Percentiles rank a stretch among this genome's conserved stretches.
phyloP scores from a whole-genome alignment of 2,113 vertebrate genomes.

The Gavia stellata region DNA sequence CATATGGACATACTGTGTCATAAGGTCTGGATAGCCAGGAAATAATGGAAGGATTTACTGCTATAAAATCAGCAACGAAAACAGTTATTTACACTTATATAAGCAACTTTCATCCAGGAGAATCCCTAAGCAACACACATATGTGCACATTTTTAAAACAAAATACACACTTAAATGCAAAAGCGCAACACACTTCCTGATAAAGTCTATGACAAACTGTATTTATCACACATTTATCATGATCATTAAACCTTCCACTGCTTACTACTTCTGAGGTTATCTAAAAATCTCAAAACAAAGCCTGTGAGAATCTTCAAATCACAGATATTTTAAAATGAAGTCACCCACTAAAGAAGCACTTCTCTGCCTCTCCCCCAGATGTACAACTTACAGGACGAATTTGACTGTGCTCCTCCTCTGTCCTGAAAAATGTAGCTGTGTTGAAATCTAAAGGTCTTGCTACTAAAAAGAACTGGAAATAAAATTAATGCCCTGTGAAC shows the following conservation, averaged over 20 bases:
- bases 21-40: slow-evolving; percentile 37
- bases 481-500: neutral
- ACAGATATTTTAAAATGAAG: neutral
- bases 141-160: neutral
- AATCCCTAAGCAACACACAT: neutral
- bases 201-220: neutral
- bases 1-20: neutral
- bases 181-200: neutral
- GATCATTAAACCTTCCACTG: neutral
- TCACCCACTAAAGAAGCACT: neutral
- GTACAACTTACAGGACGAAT: neutral
- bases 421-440: neutral
- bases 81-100: slow-evolving; percentile 55
- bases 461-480: neutral
- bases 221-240: neutral
- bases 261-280: neutral
- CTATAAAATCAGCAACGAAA: slow-evolving; percentile 48
- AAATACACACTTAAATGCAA: neutral
- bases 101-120: slow-evolving; percentile 46
- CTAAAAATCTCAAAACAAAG: slow-evolving; percentile 4
- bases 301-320: neutral
- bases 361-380: neutral
- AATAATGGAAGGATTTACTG: slow-evolving; percentile 61
- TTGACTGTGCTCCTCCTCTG: neutral
- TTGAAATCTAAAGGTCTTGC: neutral